Percentiles rank a stretch among this genome's conserved stretches.
These are phyloP conservation scores for Gastracanthus pulcherrimus DNA, from an alignment of 2,888 invertebrate species.

Conservation along the genomic window DNA sequence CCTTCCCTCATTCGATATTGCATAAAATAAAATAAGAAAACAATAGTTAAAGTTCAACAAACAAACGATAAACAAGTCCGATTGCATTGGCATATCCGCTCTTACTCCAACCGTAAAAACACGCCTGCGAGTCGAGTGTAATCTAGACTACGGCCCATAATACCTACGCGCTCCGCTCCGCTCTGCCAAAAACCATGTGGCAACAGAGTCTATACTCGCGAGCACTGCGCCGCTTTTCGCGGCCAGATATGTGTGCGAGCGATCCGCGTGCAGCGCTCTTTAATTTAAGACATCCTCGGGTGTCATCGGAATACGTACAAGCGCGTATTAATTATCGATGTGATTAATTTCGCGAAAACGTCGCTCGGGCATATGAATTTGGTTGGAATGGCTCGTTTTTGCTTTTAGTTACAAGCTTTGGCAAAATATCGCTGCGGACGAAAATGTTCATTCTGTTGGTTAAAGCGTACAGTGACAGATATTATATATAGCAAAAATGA, in stretches of 20 bases:
- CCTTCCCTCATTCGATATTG: no score
- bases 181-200: conserved; percentile 51
- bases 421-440: no score
- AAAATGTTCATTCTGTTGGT: no score
- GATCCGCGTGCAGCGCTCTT: conserved; percentile 9
- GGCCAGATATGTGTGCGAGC: not conserved
- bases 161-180: not conserved
- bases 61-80: not conserved
- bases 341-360: not conserved
- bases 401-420: no score
- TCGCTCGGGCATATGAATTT: no score
- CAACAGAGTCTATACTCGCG: conserved; percentile 12
- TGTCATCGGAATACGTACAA: conserved; percentile 7
- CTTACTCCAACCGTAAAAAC: no score
- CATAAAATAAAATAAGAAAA: no score
- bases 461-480: no score
- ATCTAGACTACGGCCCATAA: conserved; percentile 24
- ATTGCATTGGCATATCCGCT: not conserved
- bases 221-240: not conserved
- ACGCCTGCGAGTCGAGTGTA: not conserved
- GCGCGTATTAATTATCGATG: not conserved
- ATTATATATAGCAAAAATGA: no score
- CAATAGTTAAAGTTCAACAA: not conserved
- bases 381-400: no score
- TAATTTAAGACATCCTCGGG: conserved; percentile 29